Evolutionary conservation across 2,797 vertebrate genomes (phyloP).

Genomic region (Lacerta viridis): DNA sequence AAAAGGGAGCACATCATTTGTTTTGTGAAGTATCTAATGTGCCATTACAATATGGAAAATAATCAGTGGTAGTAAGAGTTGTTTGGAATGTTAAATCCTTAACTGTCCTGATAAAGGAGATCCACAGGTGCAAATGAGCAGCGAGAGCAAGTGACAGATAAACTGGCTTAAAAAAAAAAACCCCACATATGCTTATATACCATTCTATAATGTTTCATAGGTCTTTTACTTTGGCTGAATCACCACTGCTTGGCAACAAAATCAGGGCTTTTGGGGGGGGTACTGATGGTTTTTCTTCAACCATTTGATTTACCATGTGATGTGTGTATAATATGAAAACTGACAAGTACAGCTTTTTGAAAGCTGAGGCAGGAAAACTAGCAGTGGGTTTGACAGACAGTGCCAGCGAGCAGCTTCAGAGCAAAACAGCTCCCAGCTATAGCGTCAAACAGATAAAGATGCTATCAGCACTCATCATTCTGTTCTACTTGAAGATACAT

Average conservation of each 20-base stretch:
- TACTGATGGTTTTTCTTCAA: conserved; percentile 41
- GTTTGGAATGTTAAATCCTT: conserved; percentile 23
- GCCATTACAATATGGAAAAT: neutral
- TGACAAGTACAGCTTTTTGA: neutral
- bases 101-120: conserved; percentile 16
- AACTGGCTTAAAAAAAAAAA: neutral
- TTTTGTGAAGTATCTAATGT: neutral
- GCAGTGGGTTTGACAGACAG: neutral
- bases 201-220: conserved; percentile 32
- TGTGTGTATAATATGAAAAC: neutral
- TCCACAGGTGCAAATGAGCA: conserved; percentile 38
- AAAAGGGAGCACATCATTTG: neutral
- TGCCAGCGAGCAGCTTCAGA: neutral
- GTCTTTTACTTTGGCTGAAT: conserved; percentile 42
- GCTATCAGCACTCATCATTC: neutral
- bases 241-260: conserved; percentile 44
- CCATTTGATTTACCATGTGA: neutral
- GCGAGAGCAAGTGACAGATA: conserved; percentile 16
- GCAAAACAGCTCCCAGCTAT: neutral
- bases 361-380: neutral
- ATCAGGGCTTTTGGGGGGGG: neutral
- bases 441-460: neutral
- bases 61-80: neutral
- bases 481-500: neutral
- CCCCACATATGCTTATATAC: conserved; percentile 9